These are phyloP conservation scores for Xenus cinereus DNA, from an alignment of 2,113 vertebrate genomes.

Conservation along the genomic window DNA sequence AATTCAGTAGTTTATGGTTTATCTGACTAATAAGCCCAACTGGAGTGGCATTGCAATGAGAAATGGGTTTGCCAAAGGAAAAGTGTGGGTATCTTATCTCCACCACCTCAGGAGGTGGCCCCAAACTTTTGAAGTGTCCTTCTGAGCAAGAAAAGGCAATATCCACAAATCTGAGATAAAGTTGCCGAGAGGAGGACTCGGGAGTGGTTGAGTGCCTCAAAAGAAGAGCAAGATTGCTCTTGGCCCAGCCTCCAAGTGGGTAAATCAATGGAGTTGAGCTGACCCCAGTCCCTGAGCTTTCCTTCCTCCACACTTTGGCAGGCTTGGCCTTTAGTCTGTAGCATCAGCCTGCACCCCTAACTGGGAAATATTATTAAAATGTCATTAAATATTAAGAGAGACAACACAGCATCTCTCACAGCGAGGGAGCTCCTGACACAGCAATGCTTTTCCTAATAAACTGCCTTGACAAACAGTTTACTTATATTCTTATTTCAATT, in stretches of 20 bases:
- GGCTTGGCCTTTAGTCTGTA: conserved; percentile 10
- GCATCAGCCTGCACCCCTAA: conserved; percentile 10
- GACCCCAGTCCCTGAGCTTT: background rate
- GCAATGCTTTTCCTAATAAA: conserved; percentile 63
- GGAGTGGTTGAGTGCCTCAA: background rate
- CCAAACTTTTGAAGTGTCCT: background rate
- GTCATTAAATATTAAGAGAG: conserved; percentile 61
- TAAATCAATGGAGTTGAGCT: background rate
- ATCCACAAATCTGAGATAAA: background rate
- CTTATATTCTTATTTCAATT: conserved; percentile 64
- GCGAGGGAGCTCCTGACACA: conserved; percentile 59
- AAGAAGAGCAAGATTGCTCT: background rate
- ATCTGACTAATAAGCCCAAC: background rate
- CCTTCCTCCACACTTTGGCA: background rate
- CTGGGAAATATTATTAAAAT: conserved; percentile 59
- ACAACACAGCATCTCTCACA: conserved; percentile 50
- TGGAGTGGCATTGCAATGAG: rapidly evolving
- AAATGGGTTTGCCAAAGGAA: background rate
- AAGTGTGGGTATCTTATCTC: background rate
- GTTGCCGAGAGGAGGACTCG: rapidly evolving
- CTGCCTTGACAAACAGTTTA: conserved; percentile 62
- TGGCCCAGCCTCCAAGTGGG: background rate
- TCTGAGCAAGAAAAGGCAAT: background rate
- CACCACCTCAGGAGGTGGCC: background rate
- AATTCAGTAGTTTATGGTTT: background rate